Base-by-base conservation (phyloP, 1,140 invertebrate genomes). In the Macrostomum lignano region DNA sequence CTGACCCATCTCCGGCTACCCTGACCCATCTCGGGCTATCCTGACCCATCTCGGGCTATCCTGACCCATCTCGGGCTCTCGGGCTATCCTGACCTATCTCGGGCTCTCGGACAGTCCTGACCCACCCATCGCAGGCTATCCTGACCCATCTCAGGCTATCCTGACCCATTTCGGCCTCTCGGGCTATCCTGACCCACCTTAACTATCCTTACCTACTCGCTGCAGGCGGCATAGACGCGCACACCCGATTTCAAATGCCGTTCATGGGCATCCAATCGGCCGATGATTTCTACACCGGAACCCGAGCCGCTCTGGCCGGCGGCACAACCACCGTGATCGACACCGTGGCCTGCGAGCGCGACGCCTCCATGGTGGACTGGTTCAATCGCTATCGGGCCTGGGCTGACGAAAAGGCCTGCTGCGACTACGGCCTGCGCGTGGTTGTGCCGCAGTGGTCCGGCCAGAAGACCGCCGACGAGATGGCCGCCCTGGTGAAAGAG, bases 351-450 rank as follows among this genome's bases (percentile, higher is more conserved):
- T 73, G 77, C 2, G 64, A 70, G 44, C 72, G 71, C 48, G 70
- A 70, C 5, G 71, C 79, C 45, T 76, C 74, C 2, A 60, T 91
- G 6, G 42, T 94, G 0, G 78, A 93, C 39, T 75, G 77, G 2
- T 94, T 84, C 53, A 68, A 79, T 35, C 71, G 74, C 48, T 94
- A 77, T 68, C 65, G 82, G 33, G 55, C 67, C 31, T 74, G 70
- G 55, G 88, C 88, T 13, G 86, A 96, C 52, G 68, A 68, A 30
- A 88, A 91, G 64, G 84, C 91, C 0, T 93, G 84, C 53, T 98
- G 88, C 59, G 91, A 98, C 63, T 98, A 94, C 58, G 70, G 60
- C 1, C 61, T 98, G 7, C 88, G 94, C 56, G 69, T 91, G 1
- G 74, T 67, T 20, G 67, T 98, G 33, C 78, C 78, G 9, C 75